Base-by-base conservation (phyloP, 2,888 invertebrate genomes). In the Trilocha varians region DNA sequence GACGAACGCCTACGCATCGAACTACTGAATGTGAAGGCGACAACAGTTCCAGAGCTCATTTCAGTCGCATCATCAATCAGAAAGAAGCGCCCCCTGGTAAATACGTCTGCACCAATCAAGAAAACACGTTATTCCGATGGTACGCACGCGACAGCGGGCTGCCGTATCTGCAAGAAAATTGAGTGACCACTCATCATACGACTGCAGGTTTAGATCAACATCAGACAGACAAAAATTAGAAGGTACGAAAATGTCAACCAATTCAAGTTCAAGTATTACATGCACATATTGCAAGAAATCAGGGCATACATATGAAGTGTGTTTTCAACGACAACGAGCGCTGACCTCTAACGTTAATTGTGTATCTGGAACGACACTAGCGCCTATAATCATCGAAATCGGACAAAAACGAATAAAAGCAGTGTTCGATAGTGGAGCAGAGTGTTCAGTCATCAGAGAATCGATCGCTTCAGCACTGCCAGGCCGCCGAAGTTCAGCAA, bases 341-440 rank as follows among this genome's bases (percentile, higher is more conserved):
- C 5, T 55, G 3, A 17, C 44, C 2, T 57, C 57, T 4, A 61
- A 57, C 5, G 42, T 60, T 0, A 59, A 61, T 35, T 55, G 32
- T 5, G 41, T 58, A 2, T 45, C 41, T 8, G 39, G 36, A 14
- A 5, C 37, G 0, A 54, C 50, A 15, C 14, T 46, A 16, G 44
- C 39, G 18, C 34, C 42, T 0, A 51, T 58, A 32, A 32, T 13
- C 0, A 14, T 57, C 0, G 5, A 3, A 3, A 43, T 58, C 2
- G 48, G 48, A 1, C 13, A 33, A 5, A 37, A 18, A 5, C 41
- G 16, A 3, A 17, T 57, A 1, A 16, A 38, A 1, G 46, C 58
- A 0, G 36, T 60, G 0, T 62, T 62, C 35, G 60, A 63, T 17
- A 62, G 60, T 13, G 62, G 60, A 0, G 57, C 60, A 0, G 61